These are phyloP conservation scores for Heliconius nattereri DNA, from an alignment of 1,140 invertebrate genomes.

Conservation along the genomic window DNA sequence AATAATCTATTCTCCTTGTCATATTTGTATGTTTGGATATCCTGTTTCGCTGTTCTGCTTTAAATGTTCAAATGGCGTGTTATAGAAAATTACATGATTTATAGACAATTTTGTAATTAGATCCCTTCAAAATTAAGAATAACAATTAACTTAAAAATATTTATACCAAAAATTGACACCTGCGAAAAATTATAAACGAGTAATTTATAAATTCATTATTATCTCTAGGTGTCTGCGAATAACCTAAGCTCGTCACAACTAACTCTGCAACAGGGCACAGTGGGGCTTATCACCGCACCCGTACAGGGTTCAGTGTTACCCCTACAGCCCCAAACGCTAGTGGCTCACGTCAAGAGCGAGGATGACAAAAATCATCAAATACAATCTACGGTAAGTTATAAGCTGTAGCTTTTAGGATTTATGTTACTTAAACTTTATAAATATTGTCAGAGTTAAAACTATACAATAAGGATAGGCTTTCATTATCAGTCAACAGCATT, in stretches of 20 bases:
- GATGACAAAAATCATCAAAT: constrained; percentile 56
- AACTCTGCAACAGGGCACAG: constrained; percentile 42
- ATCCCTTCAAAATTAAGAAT: not conserved
- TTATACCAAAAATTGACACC: not conserved
- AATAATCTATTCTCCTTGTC: not conserved
- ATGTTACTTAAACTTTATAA: too few species aligned
- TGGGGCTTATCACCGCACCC: constrained; percentile 56
- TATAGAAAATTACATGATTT: not conserved
- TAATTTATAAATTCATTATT: not conserved
- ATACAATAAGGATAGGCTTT: too few species aligned
- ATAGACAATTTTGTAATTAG: not conserved
- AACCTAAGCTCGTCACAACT: constrained; percentile 51
- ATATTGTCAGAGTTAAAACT: too few species aligned
- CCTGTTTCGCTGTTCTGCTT: not conserved
- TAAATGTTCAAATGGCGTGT: not conserved
- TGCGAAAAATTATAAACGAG: not conserved
- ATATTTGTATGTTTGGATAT: not conserved
- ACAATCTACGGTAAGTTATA: constrained; percentile 38
- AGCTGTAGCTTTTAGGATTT: too few species aligned
- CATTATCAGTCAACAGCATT: too few species aligned
- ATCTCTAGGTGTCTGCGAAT: constrained; percentile 47
- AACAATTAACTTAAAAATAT: not conserved
- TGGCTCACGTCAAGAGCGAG: constrained; percentile 58
- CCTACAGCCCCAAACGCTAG: constrained; percentile 46
- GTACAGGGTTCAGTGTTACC: constrained; percentile 58